Evolutionary conservation across 2,888 invertebrate genomes (phyloP), one percentile per base, ranked within the genome.

Genomic region (Ethmia dodecea): DNA sequence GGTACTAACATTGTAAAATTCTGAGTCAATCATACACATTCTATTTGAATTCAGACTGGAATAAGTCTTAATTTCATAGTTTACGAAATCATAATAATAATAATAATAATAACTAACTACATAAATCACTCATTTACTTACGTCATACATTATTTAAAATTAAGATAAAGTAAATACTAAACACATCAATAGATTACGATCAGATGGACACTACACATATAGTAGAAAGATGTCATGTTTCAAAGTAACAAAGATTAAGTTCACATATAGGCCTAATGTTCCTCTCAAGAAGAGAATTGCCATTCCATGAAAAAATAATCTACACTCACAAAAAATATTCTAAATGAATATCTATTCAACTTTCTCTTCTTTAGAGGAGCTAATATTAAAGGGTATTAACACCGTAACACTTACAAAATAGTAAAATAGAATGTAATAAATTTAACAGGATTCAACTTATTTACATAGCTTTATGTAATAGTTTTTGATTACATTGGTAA

Each of bases 351-450:
- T 22, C 20, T 32, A 27, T 18, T 42, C 39, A n/a, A 43, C 38
- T 47, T 57, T 62, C 58, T 69, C 62, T 60, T 64, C 62, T 47
- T 33, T 43, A 40, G 69, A 79, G 73, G 73, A 79, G 71, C 70
- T 47, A 45, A 57, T 59, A 56, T 78, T 74, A 70, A 79, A 71
- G 68, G 70, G 73, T 81, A 79, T 79, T 66, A 76, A 77, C 71
- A 76, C 64, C 68, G 72, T 78, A 84, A 84, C 83, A 84, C 83
- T 84, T 84, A 81, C 56, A 65, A 52, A 60, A 71, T 81, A 83
- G 64, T 83, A 81, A 83, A 83, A 84, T 84, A 84, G 84, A 84
- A 83, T 84, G 84, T 83, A 73, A 77, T 78, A 81, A 77, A 67
- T 81, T 81, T 83, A 83, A 84, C 83, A 83, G 79, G 80, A 72